Conservation (phyloP, 1,140 invertebrate genomes). For the Meloidogyne floridensis region DNA sequence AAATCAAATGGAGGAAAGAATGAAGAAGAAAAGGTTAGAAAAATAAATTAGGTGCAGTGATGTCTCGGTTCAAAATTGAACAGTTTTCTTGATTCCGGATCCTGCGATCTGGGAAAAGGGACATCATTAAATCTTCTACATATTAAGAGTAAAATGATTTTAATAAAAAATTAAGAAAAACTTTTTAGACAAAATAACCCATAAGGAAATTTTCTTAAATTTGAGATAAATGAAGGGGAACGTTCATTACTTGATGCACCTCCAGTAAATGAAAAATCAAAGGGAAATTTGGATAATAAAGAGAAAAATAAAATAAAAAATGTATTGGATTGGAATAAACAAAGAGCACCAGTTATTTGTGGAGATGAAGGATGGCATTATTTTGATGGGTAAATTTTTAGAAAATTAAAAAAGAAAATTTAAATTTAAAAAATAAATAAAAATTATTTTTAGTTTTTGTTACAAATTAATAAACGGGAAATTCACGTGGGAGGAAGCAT, state of each 20-base stretch:
- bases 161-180: no score
- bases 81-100: no score
- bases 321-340: constrained; percentile 6
- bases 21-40: background rate
- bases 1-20: background rate
- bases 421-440: background rate
- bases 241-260: no score
- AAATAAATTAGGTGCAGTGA: no score
- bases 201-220: no score
- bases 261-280: no score
- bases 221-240: no score
- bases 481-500: background rate
- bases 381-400: constrained; percentile 5
- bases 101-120: no score
- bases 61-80: no score
- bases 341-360: background rate
- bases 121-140: no score
- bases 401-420: background rate
- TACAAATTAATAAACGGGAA: background rate
- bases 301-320: background rate
- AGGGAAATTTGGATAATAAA: background rate
- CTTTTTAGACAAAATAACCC: no score
- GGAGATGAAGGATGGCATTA: background rate
- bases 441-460: constrained; percentile 8
- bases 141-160: no score